Evolutionary conservation across 2,888 invertebrate genomes (phyloP).

Genomic region (Agrilus mali): DNA sequence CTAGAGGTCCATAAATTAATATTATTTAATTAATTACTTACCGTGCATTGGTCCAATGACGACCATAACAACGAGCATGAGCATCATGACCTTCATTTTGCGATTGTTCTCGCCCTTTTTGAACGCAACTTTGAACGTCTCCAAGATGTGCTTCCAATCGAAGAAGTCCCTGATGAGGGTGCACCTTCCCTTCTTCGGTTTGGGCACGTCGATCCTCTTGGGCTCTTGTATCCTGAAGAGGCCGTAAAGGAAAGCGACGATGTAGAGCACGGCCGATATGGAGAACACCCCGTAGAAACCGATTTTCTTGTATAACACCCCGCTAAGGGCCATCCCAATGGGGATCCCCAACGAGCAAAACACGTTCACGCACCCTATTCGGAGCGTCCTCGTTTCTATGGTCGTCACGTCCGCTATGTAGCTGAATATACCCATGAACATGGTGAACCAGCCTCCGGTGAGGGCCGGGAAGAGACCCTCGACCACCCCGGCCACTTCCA

Average conservation of each 20-base stretch:
- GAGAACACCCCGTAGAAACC: conserved; percentile 76
- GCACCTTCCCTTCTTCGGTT: conserved; percentile 37
- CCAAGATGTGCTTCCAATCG: conserved; percentile 60
- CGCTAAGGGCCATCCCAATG: conserved; percentile 79
- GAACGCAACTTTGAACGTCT: conserved; percentile 70
- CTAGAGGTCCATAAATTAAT: too few species aligned
- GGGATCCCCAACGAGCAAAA: conserved; percentile 82
- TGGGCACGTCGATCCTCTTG: conserved; percentile 39
- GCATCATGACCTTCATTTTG: conserved; percentile 57
- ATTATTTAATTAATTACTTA: too few species aligned
- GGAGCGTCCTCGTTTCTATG: conserved; percentile 66
- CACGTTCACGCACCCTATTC: conserved; percentile 80
- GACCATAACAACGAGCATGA: conserved; percentile 72
- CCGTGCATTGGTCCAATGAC: conserved; percentile 79
- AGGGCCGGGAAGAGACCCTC: conserved; percentile 73
- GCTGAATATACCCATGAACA: conserved; percentile 84
- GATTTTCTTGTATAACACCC: conserved; percentile 61
- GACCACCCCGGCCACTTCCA: conserved; percentile 68
- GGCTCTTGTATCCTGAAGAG: conserved; percentile 59
- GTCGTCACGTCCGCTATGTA: conserved; percentile 81
- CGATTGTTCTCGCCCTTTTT: conserved; percentile 64
- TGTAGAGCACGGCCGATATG: conserved; percentile 60
- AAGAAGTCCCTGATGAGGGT: conserved; percentile 58
- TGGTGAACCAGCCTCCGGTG: conserved; percentile 78
- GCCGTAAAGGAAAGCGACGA: conserved; percentile 64